Percentiles rank a stretch among this genome's conserved stretches.
Conservation (phyloP, 2,113 vertebrate genomes). For the Protomyctophum bolini region DNA sequence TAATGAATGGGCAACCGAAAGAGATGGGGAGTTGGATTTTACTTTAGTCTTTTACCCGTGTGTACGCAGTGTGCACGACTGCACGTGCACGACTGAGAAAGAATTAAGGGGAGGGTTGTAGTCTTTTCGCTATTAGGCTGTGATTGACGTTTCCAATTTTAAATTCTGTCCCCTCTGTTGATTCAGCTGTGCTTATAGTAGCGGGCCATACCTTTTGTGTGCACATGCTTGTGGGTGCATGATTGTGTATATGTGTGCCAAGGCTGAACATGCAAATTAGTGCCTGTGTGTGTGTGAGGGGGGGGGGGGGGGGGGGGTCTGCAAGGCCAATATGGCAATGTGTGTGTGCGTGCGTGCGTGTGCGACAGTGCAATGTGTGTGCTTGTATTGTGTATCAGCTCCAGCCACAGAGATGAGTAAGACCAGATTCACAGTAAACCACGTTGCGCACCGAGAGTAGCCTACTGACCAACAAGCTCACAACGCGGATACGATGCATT, state of each 20-base stretch:
- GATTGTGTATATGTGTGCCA: slow-evolving; percentile 9
- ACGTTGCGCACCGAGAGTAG: too few species aligned
- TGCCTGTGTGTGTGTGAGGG: not conserved
- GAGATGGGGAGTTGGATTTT: too few species aligned
- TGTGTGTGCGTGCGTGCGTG: too few species aligned
- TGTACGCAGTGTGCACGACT: not conserved
- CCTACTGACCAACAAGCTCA: too few species aligned
- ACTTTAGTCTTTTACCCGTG: not conserved
- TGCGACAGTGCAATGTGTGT: too few species aligned
- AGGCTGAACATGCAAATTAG: slow-evolving; percentile 61
- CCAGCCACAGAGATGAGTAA: too few species aligned
- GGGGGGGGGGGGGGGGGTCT: too few species aligned
- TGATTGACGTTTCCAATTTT: slow-evolving; percentile 50
- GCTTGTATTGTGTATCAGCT: too few species aligned
- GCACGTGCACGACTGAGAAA: not conserved
- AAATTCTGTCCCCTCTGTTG: slow-evolving; percentile 37
- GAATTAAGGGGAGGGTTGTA: slow-evolving; percentile 18
- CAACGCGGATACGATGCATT: too few species aligned
- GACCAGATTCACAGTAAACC: too few species aligned
- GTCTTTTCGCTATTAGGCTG: slow-evolving; percentile 2
- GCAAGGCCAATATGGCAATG: too few species aligned
- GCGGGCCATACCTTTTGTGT: not conserved
- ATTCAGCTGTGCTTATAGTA: slow-evolving; percentile 53
- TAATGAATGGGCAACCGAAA: too few species aligned
- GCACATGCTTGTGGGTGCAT: not conserved